Conservation (phyloP, 2,888 invertebrate species). For the Laothoe populi region DNA sequence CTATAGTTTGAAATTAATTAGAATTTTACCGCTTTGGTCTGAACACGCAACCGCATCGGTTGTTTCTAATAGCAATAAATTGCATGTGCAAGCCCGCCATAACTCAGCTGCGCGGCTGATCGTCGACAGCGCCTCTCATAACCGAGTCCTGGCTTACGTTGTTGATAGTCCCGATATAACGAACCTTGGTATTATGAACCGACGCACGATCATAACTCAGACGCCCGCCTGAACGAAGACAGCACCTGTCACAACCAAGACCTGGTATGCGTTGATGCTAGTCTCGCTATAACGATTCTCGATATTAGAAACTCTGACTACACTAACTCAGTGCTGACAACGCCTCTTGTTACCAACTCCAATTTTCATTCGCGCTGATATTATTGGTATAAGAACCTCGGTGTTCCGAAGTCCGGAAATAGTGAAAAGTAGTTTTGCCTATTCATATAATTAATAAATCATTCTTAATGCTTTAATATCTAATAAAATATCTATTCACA, state of each 20-base stretch:
- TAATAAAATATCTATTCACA: not conserved
- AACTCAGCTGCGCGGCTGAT: slow-evolving; percentile 33
- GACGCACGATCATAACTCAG: slow-evolving; percentile 9
- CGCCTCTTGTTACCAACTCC: too few relatives aligned
- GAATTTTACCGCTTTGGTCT: not conserved
- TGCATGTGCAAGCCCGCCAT: slow-evolving; percentile 30
- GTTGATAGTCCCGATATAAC: slow-evolving; percentile 4
- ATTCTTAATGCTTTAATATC: not conserved
- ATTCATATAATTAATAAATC: not conserved
- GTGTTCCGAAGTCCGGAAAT: not conserved
- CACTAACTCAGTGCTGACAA: too few relatives aligned
- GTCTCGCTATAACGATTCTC: not conserved
- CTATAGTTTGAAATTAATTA: slow-evolving; percentile 5
- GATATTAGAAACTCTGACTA: not conserved
- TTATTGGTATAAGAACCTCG: not conserved
- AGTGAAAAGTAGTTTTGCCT: not conserved
- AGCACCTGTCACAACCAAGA: slow-evolving; percentile 31
- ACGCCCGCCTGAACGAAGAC: slow-evolving; percentile 33
- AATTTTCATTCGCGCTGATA: too few relatives aligned
- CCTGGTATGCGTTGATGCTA: slow-evolving; percentile 1
- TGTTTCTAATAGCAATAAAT: slow-evolving; percentile 34
- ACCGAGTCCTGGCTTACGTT: slow-evolving; percentile 25
- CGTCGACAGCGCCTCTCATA: slow-evolving; percentile 34
- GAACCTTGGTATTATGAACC: slow-evolving; percentile 2
- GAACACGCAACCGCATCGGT: slow-evolving; percentile 26